Conservation (phyloP, 2,888 invertebrate species). For the Ophion obscuratus region DNA sequence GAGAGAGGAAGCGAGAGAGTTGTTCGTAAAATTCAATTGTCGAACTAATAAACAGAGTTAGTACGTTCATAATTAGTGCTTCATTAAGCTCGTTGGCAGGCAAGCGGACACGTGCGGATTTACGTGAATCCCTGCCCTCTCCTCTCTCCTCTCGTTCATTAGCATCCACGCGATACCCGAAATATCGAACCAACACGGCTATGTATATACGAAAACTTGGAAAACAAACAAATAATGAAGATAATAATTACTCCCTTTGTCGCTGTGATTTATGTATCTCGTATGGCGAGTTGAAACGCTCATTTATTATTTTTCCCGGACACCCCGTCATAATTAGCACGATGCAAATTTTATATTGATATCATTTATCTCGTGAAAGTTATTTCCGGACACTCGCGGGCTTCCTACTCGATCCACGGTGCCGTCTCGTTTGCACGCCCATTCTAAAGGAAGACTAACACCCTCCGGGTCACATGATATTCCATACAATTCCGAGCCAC, state of each 20-base stretch:
- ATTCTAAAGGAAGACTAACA: background rate
- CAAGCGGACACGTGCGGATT: constrained; percentile 44
- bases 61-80: constrained; percentile 60
- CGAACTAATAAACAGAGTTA: constrained; percentile 62
- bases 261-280: constrained; percentile 30
- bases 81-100: constrained; percentile 56
- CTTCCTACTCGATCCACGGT: constrained; percentile 20
- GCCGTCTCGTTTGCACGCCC: background rate
- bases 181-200: constrained; percentile 33
- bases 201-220: constrained; percentile 9
- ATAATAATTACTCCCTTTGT: constrained; percentile 42
- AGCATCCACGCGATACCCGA: constrained; percentile 44
- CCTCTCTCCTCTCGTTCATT: constrained; percentile 42
- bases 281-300: constrained; percentile 34
- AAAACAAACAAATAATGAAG: constrained; percentile 39
- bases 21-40: constrained; percentile 56
- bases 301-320: constrained; percentile 51
- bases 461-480: background rate
- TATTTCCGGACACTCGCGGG: constrained; percentile 24
- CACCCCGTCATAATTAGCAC: constrained; percentile 36
- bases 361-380: constrained; percentile 20
- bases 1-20: background rate
- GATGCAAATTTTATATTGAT: constrained; percentile 46
- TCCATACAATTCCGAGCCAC: background rate
- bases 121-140: constrained; percentile 1